These are phyloP conservation scores for Eumaeus atala DNA, from an alignment of 1,140 invertebrate genomes.

Conservation along the genomic window DNA sequence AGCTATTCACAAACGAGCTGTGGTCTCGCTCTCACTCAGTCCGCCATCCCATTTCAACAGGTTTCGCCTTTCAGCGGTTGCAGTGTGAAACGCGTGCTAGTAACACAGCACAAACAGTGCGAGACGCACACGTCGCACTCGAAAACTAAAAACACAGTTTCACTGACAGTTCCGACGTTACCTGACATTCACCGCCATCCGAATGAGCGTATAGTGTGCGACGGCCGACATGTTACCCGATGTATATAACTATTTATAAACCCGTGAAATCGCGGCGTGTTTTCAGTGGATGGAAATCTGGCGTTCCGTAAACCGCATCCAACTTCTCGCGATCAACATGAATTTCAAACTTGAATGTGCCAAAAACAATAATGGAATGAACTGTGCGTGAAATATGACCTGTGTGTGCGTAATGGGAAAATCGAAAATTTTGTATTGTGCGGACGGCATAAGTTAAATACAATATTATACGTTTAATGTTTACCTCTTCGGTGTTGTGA, in stretches of 20 bases:
- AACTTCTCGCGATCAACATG: slow-evolving; percentile 45
- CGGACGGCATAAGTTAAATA: slow-evolving; percentile 35
- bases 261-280: slow-evolving; percentile 39
- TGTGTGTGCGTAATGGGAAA: slow-evolving; percentile 31
- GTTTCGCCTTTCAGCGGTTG: slow-evolving; percentile 70
- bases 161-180: slow-evolving; percentile 62
- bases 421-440: slow-evolving; percentile 34
- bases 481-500: slow-evolving; percentile 72
- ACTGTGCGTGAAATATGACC: slow-evolving; percentile 36
- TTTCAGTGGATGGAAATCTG: slow-evolving; percentile 36
- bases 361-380: slow-evolving; percentile 50
- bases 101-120: slow-evolving; percentile 67
- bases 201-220: too few relatives aligned
- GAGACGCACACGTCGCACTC: slow-evolving; percentile 60
- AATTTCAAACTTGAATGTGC: slow-evolving; percentile 47
- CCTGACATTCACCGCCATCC: slow-evolving; percentile 55
- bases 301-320: slow-evolving; percentile 29
- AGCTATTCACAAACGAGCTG: slow-evolving; percentile 24
- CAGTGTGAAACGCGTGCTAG: slow-evolving; percentile 64
- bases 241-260: slow-evolving; percentile 62
- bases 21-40: slow-evolving; percentile 49
- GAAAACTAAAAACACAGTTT: slow-evolving; percentile 69
- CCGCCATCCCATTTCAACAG: slow-evolving; percentile 68
- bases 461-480: slow-evolving; percentile 55
- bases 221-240: slow-evolving; percentile 37